Evolutionary conservation across 2,797 vertebrate genomes (phyloP), one percentile per base, ranked within the genome.

Genomic region (Anabacerthia variegaticeps): DNA sequence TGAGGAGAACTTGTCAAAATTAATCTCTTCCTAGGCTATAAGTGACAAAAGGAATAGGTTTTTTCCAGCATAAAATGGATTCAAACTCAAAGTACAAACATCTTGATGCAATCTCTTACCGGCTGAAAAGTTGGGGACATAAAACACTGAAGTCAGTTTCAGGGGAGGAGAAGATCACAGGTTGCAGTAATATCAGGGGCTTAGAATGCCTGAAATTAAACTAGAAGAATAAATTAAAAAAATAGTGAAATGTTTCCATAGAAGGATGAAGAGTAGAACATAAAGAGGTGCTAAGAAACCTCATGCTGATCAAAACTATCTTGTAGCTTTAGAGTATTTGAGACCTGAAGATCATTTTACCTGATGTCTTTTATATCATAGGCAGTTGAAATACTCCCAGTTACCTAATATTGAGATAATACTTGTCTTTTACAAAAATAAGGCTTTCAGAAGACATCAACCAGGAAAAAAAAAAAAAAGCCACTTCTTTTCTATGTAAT

Each of bases 1-100:
- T 77, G 49, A 92, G 30, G 62, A 69, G 76, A 95, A 78, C 58
- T 90, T 93, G 62, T 85, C 69, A 91, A 85, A 95, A 92, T 84
- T 22, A 88, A 37, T 89, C 18, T 72, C 46, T 88, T 92, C 41
- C 62, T 87, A 55, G 39, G 8, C 62, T 83, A 61, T 71, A 81
- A 92, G 76, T 92, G 68, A 54, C 61, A 75, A 72, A 78, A 26
- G n/a, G 27, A 83, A 58, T 56, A 72, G 10, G 85, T 92, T 91
- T 90, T 90, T 91, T 65, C 54, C 58, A 39, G 4, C 30, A 72
- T 49, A 66, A 74, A 90, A 74, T 39, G 7, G 8, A 69, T 93
- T 59, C 19, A 76, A 74, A 67, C 32, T 30, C 74, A 82, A 88
- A 49, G 24, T 48, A 82, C 8, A 71, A 79, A 63, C 30, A 41